Conservation (phyloP, 2,113 vertebrate genomes). For the Caracal caracal region DNA sequence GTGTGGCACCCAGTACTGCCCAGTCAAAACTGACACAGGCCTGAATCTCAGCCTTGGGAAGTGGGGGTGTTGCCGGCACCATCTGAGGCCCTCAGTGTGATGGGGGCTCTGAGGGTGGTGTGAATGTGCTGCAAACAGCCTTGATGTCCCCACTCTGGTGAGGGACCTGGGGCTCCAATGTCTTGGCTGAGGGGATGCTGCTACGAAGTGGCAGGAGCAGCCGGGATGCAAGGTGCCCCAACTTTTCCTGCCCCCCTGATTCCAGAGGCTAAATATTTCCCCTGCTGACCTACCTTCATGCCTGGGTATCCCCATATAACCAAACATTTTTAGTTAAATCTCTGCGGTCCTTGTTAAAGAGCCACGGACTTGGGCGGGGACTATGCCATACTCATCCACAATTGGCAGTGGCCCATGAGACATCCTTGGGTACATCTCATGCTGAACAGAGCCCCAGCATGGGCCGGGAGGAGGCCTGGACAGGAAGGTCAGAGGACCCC, state of each 20-base stretch:
- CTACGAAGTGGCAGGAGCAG: background rate
- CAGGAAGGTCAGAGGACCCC: background rate
- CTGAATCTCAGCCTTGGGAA: background rate
- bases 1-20: background rate
- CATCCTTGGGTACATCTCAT: background rate
- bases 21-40: rapidly evolving
- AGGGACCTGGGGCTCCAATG: background rate
- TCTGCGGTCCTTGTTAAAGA: background rate
- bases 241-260: background rate
- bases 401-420: background rate
- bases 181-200: background rate
- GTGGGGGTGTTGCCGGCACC: background rate
- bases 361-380: background rate
- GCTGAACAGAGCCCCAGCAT: background rate
- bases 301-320: background rate
- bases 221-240: background rate
- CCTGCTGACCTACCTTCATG: background rate
- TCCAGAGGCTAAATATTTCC: background rate
- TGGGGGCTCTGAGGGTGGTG: background rate
- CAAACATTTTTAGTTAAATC: background rate
- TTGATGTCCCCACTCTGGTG: background rate
- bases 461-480: background rate
- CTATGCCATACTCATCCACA: rapidly evolving
- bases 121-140: background rate
- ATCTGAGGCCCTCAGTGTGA: background rate